A percentile compares a stretch with the other conserved stretches of the same genome.
Conservation (phyloP, 1,140 invertebrate genomes). For the Cryptotermes secundus region DNA sequence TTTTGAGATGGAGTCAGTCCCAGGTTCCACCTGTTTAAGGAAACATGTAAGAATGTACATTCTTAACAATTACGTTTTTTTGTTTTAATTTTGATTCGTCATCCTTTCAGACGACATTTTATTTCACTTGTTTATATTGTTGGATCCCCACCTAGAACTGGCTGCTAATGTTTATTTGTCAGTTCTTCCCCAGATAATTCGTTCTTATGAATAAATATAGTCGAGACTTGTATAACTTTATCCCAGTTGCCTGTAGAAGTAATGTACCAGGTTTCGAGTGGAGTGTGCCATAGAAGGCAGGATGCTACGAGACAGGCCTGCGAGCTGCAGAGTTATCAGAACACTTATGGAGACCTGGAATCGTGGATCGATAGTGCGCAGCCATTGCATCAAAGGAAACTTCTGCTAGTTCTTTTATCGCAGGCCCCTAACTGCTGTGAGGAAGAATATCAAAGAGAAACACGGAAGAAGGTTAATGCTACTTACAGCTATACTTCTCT, state of each 20-base stretch:
- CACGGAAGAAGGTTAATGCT: not conserved
- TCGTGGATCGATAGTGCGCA: not conserved
- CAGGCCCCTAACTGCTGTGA: not conserved
- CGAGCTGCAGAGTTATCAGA: not conserved
- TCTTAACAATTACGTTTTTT: too few species aligned
- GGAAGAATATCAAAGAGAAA: constrained; percentile 8
- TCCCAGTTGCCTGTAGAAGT: not conserved
- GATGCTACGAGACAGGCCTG: not conserved
- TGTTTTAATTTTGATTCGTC: too few species aligned
- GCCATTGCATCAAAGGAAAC: not conserved
- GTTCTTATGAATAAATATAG: not conserved
- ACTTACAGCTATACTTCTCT: not conserved
- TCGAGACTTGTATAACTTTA: not conserved
- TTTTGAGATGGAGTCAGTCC: too few species aligned
- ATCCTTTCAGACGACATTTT: too few species aligned
- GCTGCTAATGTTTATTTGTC: too few species aligned
- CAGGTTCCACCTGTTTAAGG: too few species aligned
- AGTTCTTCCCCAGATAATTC: not conserved
- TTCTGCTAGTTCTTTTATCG: not conserved
- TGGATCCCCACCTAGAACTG: too few species aligned
- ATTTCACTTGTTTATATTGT: too few species aligned
- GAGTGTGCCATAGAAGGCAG: not conserved
- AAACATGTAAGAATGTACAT: too few species aligned
- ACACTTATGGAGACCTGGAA: not conserved
- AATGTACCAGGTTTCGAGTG: not conserved